These are phyloP conservation scores for Phylloscopus collybita DNA, from an alignment of 2,797 vertebrate species.

Conservation along the genomic window DNA sequence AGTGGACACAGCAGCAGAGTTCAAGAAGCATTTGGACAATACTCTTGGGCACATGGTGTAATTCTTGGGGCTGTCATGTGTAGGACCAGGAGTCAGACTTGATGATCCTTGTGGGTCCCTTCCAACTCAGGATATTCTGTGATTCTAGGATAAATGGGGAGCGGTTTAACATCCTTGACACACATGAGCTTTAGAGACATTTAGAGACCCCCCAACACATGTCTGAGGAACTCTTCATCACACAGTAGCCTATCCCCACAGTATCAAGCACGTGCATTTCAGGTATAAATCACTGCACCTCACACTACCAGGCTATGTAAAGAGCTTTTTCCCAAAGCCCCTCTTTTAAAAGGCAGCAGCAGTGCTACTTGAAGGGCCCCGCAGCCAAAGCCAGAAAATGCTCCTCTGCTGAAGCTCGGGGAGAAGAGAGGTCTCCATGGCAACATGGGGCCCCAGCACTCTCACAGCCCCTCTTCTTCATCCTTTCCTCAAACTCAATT, in stretches of 20 bases:
- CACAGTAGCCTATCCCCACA: not conserved
- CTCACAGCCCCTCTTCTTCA: not conserved
- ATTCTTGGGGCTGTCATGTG: not conserved
- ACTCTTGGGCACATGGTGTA: not conserved
- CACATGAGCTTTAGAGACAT: not conserved
- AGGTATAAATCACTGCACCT: not conserved
- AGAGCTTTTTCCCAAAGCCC: not conserved
- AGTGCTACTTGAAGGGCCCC: not conserved
- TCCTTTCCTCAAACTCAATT: not conserved
- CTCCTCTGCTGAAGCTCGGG: not conserved
- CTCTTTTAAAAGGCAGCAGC: not conserved
- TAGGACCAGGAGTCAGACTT: not conserved
- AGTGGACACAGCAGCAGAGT: not conserved
- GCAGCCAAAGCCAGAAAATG: not conserved
- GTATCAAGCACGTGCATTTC: not conserved
- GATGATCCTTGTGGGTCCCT: not conserved
- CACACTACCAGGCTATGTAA: not conserved
- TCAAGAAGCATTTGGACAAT: not conserved
- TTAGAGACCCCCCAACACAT: accelerated
- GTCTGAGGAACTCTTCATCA: not conserved
- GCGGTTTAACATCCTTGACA: not conserved
- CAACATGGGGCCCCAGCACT: not conserved
- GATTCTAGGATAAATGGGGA: not conserved
- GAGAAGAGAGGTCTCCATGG: slow-evolving; percentile 37
- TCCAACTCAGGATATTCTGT: not conserved